Evolutionary conservation across 2,797 vertebrate species (phyloP).

Genomic region (Iguana delicatissima): DNA sequence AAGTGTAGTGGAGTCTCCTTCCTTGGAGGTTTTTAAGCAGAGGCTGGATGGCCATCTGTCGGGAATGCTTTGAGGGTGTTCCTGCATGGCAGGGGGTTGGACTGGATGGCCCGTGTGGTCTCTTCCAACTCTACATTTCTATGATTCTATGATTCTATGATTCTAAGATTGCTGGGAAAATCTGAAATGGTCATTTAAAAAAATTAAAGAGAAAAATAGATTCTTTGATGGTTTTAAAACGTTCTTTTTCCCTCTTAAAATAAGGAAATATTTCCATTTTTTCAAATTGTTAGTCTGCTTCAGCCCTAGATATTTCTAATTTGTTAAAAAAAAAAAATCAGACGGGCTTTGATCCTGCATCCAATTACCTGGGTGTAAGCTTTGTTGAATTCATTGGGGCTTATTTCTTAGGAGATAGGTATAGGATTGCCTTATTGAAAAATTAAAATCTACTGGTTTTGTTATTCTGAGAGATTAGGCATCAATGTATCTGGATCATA

Average conservation of each 20-base stretch:
- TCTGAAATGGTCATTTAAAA: not conserved
- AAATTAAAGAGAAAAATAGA: not conserved
- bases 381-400: not conserved
- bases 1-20: no score
- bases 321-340: not conserved
- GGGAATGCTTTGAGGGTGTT: no score
- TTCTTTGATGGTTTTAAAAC: not conserved
- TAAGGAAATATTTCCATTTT: not conserved
- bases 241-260: not conserved
- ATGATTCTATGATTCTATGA: no score
- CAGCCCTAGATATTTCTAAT: not conserved
- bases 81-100: no score
- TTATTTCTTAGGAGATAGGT: not conserved
- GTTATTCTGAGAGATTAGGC: slow-evolving; percentile 26
- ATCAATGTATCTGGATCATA: slow-evolving; percentile 1
- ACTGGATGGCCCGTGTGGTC: no score
- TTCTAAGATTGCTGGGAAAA: not conserved
- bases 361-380: not conserved
- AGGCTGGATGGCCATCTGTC: no score
- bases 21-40: no score
- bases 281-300: not conserved
- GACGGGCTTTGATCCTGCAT: not conserved
- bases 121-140: no score
- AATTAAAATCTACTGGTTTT: not conserved
- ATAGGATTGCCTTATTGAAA: not conserved